Percentiles rank a stretch among this genome's conserved stretches.
Conservation (phyloP, 2,113 vertebrate species). For the Eudyptes chrysolophus region DNA sequence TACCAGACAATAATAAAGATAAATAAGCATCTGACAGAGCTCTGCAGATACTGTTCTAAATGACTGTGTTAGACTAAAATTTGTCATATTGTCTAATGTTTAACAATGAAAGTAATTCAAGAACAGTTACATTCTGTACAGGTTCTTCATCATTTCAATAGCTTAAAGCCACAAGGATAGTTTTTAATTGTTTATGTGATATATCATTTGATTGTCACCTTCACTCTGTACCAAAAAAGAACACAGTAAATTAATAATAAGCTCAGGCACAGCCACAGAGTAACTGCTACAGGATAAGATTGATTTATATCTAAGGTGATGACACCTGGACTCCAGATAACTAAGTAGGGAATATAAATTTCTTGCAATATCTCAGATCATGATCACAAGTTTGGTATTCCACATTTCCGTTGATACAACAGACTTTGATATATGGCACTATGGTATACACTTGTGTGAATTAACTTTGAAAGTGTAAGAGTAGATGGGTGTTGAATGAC, state of each 20-base stretch:
- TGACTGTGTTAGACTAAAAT: slow-evolving; percentile 43
- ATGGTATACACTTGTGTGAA: neutral
- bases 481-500: slow-evolving; percentile 27
- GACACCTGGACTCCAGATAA: slow-evolving; percentile 10
- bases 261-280: neutral
- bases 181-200: slow-evolving; percentile 76
- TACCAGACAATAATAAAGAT: slow-evolving; percentile 68
- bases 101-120: slow-evolving; percentile 64
- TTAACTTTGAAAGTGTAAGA: slow-evolving; percentile 20
- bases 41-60: slow-evolving; percentile 46
- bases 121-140: slow-evolving; percentile 40
- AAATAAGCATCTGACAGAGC: slow-evolving; percentile 40
- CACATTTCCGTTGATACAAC: slow-evolving; percentile 51
- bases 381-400: slow-evolving; percentile 12
- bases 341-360: slow-evolving; percentile 60
- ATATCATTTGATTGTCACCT: slow-evolving; percentile 54
- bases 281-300: slow-evolving; percentile 40
- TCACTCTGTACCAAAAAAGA: slow-evolving; percentile 34
- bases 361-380: slow-evolving; percentile 34
- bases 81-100: slow-evolving; percentile 57
- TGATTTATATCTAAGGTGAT: slow-evolving; percentile 65
- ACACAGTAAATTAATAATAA: slow-evolving; percentile 70
- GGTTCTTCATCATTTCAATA: slow-evolving; percentile 55
- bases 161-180: slow-evolving; percentile 18
- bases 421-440: slow-evolving; percentile 41